Evolutionary conservation across 2,113 vertebrate genomes (phyloP).

Genomic region (Saimiri boliviensis): DNA sequence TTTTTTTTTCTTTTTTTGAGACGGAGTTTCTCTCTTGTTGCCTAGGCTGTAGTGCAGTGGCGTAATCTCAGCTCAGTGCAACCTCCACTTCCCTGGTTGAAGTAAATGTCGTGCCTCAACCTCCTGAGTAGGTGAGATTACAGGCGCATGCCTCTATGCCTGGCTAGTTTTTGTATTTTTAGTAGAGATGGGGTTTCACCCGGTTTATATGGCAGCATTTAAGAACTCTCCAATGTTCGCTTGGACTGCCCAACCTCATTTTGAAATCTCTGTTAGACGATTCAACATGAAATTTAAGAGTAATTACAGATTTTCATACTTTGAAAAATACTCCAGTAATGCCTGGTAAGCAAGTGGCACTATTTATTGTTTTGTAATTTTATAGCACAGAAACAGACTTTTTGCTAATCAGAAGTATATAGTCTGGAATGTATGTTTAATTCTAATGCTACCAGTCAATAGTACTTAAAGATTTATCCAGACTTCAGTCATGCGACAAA

Average conservation of each 20-base stretch:
- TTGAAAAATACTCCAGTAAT: not conserved
- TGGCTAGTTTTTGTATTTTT: not conserved
- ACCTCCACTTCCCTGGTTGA: too few species aligned
- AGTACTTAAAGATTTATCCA: not conserved
- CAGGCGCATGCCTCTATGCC: not conserved
- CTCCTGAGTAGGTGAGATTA: not conserved
- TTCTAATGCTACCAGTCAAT: not conserved
- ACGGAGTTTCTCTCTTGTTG: not conserved
- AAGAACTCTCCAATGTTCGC: not conserved
- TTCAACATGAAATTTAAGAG: not conserved
- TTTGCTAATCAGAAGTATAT: not conserved
- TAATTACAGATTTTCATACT: not conserved
- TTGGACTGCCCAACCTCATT: not conserved
- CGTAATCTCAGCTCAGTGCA: not conserved
- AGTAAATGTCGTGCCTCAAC: too few species aligned
- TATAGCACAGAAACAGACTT: not conserved
- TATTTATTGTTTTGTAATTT: not conserved
- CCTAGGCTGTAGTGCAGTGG: not conserved
- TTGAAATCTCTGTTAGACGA: conserved; percentile 22
- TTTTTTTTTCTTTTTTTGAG: not conserved
- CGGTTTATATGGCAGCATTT: not conserved
- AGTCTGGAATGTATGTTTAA: not conserved
- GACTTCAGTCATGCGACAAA: not conserved
- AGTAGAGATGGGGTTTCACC: not conserved
- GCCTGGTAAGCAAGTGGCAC: not conserved